phyloP scores from a whole-genome alignment of 30 jellyfish, hydroid and myxozoan species.

The Aurelia sp. region DNA sequence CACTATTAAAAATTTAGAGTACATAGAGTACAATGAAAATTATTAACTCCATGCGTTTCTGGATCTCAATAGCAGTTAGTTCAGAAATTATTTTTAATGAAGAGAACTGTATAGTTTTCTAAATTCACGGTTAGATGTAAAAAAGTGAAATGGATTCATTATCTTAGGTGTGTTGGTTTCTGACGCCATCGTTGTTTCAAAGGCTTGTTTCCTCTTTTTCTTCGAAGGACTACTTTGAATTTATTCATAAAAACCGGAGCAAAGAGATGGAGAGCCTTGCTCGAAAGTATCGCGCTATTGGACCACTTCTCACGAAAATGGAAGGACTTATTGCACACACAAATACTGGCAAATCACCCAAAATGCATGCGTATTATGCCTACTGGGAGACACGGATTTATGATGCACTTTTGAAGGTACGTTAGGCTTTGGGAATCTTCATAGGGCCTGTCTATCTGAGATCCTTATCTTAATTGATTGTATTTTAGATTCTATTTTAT shows the following conservation, averaged over 20 bases:
- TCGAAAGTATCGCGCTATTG: conserved; percentile 96
- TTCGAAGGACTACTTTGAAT: conserved; percentile 90
- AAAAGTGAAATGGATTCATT: no score
- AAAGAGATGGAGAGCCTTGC: conserved; percentile 92
- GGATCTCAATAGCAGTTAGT: no score
- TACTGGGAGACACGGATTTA: conserved; percentile 92
- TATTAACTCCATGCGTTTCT: no score
- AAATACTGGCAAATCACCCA: conserved; percentile 92
- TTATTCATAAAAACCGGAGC: conserved; percentile 75
- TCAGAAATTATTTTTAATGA: no score
- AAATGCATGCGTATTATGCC: conserved; percentile 78
- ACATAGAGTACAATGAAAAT: no score
- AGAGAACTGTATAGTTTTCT: no score
- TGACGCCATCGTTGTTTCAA: no score
- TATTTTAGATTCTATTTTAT: neutral
- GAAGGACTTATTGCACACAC: conserved; percentile 98
- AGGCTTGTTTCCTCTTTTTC: neutral
- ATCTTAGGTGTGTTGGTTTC: no score
- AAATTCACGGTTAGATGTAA: no score
- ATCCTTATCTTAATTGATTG: neutral
- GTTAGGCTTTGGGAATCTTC: neutral
- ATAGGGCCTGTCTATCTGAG: neutral
- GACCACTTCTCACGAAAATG: conserved; percentile 95
- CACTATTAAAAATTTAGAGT: no score
- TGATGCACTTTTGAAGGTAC: conserved; percentile 91